Evolutionary conservation across 2,888 invertebrate species (phyloP).

Genomic region (Ormia ochracea): DNA sequence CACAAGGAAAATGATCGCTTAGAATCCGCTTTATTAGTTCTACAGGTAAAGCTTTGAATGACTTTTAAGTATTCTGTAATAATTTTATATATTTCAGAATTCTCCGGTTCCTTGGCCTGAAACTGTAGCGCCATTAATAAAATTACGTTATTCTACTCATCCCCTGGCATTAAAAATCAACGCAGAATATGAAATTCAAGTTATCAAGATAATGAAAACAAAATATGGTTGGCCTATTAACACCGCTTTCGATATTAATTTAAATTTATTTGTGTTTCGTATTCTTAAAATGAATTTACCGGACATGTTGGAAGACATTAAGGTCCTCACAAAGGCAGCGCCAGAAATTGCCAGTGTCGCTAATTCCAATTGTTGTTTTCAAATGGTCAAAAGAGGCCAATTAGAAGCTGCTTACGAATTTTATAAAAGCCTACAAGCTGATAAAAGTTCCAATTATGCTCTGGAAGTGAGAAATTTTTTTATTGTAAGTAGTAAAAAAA

Average conservation of each 20-base stretch:
- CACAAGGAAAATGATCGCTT: conserved; percentile 76
- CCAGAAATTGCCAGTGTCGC: conserved; percentile 72
- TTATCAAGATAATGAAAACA: conserved; percentile 75
- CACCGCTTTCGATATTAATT: conserved; percentile 69
- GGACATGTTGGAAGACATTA: conserved; percentile 75
- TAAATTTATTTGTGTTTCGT: conserved; percentile 74
- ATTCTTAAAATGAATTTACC: conserved; percentile 74
- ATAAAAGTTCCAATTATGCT: conserved; percentile 67
- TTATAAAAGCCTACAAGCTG: conserved; percentile 68
- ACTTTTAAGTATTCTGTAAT: background rate
- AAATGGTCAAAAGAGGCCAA: conserved; percentile 72
- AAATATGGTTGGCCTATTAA: conserved; percentile 76
- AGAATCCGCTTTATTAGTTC: conserved; percentile 71
- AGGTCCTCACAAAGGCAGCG: conserved; percentile 71
- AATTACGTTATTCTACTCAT: conserved; percentile 74
- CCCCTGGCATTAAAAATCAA: conserved; percentile 74
- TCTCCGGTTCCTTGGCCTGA: conserved; percentile 76
- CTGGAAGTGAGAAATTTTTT: conserved; percentile 69
- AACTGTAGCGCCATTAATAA: conserved; percentile 69
- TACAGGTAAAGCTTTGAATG: conserved; percentile 68
- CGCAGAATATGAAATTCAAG: conserved; percentile 75
- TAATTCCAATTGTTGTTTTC: conserved; percentile 74
- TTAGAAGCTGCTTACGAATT: conserved; percentile 71
- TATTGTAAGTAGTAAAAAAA: conserved; percentile 60
- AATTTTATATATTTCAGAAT: conserved; percentile 63